phyloP scores from a whole-genome alignment of 2,797 vertebrate genomes.

The Ctenopoma multispine region DNA sequence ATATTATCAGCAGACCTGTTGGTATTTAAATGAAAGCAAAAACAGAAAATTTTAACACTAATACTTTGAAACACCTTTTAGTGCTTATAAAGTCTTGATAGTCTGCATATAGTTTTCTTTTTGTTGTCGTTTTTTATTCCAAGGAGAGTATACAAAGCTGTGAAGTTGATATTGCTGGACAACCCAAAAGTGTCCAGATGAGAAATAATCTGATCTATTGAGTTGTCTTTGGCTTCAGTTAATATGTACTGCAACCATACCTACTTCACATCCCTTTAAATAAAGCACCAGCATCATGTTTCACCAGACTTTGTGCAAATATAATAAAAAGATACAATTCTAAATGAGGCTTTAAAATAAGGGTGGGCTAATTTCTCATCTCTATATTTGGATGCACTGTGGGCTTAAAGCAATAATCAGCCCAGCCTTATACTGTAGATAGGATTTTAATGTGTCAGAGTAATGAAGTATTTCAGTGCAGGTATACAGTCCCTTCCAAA shows the following conservation, averaged over 20 bases:
- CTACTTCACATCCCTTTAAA: constrained; percentile 83
- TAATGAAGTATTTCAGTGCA: no score
- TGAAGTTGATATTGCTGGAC: constrained; percentile 69
- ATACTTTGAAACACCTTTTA: constrained; percentile 62
- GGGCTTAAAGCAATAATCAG: no score
- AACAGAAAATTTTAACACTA: constrained; percentile 66
- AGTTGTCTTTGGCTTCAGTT: constrained; percentile 70
- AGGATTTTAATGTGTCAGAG: no score
- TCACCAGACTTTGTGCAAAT: constrained; percentile 52
- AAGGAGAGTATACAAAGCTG: constrained; percentile 65
- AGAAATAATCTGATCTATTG: constrained; percentile 50
- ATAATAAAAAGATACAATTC: constrained; percentile 23
- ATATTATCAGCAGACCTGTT: constrained; percentile 56
- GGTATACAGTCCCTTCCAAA: no score
- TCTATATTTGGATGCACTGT: no score
- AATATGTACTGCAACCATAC: constrained; percentile 75
- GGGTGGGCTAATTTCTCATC: constrained; percentile 3
- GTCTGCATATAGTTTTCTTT: constrained; percentile 33
- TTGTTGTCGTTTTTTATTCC: constrained; percentile 19
- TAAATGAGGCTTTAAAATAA: constrained; percentile 1
- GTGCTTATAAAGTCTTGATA: constrained; percentile 57
- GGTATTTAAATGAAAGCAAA: constrained; percentile 45
- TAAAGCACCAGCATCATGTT: constrained; percentile 85
- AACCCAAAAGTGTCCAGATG: constrained; percentile 47
- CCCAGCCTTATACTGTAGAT: no score